Evolutionary conservation across 2,888 invertebrate genomes (phyloP).

Genomic region (Hetaerina titia): DNA sequence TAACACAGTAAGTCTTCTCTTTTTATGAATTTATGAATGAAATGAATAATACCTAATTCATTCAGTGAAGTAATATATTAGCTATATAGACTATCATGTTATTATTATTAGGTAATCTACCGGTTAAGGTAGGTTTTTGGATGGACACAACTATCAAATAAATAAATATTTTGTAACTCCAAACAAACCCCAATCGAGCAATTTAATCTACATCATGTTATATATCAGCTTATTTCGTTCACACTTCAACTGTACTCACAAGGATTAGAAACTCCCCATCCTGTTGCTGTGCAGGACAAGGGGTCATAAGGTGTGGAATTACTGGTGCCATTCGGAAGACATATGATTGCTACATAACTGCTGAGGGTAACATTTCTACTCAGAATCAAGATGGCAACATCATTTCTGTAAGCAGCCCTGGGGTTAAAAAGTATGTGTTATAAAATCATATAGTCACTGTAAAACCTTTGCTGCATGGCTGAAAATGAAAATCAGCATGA

Average conservation of each 20-base stretch:
- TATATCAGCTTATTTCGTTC: no score
- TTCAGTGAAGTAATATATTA: no score
- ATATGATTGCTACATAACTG: constrained; percentile 53
- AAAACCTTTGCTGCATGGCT: not conserved
- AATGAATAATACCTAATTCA: no score
- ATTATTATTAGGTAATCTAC: no score
- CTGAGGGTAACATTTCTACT: constrained; percentile 30
- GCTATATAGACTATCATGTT: no score
- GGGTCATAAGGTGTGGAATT: constrained; percentile 59
- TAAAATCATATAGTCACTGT: not conserved
- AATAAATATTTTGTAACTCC: no score
- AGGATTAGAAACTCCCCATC: constrained; percentile 49
- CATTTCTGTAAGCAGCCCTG: constrained; percentile 36
- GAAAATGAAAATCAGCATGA: not conserved
- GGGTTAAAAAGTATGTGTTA: not conserved
- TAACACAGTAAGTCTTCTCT: no score
- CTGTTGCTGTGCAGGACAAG: constrained; percentile 46
- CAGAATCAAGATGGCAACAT: constrained; percentile 47
- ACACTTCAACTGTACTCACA: not conserved
- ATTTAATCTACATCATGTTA: no score
- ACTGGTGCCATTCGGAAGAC: constrained; percentile 49
- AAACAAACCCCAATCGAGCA: no score
- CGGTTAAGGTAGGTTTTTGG: no score
- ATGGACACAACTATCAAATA: no score
- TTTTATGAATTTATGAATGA: no score